phyloP scores from a whole-genome alignment of 2,888 invertebrate species.

The Dioctria rufipes region DNA sequence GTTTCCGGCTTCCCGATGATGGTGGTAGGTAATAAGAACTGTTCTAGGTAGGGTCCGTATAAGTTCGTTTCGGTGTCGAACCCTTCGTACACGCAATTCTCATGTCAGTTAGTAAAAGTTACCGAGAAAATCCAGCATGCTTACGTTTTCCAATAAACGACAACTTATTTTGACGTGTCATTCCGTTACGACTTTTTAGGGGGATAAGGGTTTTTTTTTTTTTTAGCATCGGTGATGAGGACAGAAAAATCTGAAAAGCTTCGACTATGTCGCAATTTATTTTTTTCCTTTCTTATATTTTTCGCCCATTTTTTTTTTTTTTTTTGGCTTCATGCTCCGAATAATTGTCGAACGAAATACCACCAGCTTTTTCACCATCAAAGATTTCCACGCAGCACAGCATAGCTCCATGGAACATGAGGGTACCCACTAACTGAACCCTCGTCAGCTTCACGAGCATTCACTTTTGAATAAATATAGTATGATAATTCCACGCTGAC shows the following conservation, averaged over 20 bases:
- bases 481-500: constrained; percentile 48
- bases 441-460: constrained; percentile 22
- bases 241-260: no score
- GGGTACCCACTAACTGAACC: no score
- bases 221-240: no score
- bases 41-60: background rate
- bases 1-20: background rate
- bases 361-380: background rate
- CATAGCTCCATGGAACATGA: background rate
- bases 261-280: no score
- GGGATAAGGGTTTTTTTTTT: no score
- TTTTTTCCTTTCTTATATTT: no score
- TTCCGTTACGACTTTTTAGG: background rate
- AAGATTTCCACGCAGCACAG: background rate
- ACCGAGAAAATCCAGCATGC: no score
- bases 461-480: constrained; percentile 43
- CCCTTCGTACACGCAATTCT: constrained; percentile 24
- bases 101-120: background rate
- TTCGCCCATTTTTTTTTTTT: no score
- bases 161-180: constrained; percentile 12
- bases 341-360: constrained; percentile 25
- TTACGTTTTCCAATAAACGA: no score
- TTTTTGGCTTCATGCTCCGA: constrained; percentile 23
- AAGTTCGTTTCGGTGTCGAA: constrained; percentile 10
- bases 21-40: no score